A percentile compares a stretch with the other conserved stretches of the same genome.
Conservation (phyloP, 2,113 vertebrate species). For the Scalopus aquaticus region DNA sequence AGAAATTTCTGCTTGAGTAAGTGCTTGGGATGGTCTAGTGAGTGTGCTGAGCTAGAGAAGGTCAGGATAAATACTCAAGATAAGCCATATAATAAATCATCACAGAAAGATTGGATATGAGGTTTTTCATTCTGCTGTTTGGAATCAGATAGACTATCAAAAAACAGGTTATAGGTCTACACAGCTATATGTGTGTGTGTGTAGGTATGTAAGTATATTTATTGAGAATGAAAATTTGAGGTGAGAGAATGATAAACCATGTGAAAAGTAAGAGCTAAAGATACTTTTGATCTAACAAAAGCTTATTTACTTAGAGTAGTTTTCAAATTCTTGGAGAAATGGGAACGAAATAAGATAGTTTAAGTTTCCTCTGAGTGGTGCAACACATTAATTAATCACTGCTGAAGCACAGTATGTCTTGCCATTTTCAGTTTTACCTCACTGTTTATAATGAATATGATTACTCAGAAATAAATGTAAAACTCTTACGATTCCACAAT, state of each 20-base stretch:
- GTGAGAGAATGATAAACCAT: background rate
- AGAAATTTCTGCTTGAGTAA: background rate
- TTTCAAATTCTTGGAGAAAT: background rate
- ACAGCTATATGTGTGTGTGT: no score
- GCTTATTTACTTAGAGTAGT: background rate
- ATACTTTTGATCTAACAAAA: background rate
- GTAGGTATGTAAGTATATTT: rapidly evolving
- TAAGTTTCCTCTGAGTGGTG: background rate
- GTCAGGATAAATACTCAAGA: background rate
- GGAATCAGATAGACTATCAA: background rate
- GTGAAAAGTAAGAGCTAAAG: background rate
- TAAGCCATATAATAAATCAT: background rate
- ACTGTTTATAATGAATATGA: background rate
- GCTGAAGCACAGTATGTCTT: background rate
- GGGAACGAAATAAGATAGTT: no score
- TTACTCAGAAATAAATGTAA: background rate
- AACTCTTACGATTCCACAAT: conserved; percentile 80
- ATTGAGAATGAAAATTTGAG: background rate
- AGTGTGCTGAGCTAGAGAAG: background rate
- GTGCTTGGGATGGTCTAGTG: background rate
- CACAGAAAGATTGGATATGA: background rate
- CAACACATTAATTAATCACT: background rate
- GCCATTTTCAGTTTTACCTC: background rate
- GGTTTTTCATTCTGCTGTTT: background rate
- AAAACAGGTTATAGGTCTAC: background rate